Conservation (phyloP, 2,888 invertebrate genomes). For the Iphiclides podalirius region DNA sequence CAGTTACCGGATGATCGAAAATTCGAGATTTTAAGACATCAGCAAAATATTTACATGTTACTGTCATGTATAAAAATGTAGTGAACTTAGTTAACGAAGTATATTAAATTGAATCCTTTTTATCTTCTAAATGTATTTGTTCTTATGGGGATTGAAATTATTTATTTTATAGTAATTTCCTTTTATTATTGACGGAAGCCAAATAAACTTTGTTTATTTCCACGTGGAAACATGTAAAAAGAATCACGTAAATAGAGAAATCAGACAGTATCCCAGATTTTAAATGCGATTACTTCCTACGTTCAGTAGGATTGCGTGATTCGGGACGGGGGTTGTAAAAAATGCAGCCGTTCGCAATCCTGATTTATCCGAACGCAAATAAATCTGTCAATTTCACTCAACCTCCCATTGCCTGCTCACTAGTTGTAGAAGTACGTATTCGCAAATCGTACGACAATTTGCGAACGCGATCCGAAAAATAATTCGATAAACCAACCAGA, state of each 20-base stretch:
- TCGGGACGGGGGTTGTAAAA: constrained; percentile 50
- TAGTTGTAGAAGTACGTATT: constrained; percentile 35
- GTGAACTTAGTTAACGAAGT: no score
- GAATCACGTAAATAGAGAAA: constrained; percentile 1
- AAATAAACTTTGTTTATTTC: no score
- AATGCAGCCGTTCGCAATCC: constrained; percentile 64
- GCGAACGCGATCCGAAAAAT: constrained; percentile 7
- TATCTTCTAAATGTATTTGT: no score
- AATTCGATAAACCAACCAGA: no score
- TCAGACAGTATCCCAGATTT: constrained; percentile 16
- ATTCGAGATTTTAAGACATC: no score
- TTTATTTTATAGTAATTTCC: no score
- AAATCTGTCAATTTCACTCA: constrained; percentile 79
- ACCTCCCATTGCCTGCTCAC: constrained; percentile 53
- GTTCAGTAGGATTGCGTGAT: constrained; percentile 26
- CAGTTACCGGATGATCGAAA: no score
- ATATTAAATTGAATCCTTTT: no score
- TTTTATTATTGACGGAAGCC: no score
- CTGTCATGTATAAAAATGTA: no score
- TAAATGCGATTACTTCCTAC: constrained; percentile 40
- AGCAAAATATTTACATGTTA: no score
- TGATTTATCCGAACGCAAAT: constrained; percentile 69
- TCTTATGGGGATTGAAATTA: no score
- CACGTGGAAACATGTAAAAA: background rate
- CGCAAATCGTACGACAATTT: constrained; percentile 27